Base-by-base conservation (phyloP, 2,797 vertebrate species). In the Enteromius argenteus region DNA sequence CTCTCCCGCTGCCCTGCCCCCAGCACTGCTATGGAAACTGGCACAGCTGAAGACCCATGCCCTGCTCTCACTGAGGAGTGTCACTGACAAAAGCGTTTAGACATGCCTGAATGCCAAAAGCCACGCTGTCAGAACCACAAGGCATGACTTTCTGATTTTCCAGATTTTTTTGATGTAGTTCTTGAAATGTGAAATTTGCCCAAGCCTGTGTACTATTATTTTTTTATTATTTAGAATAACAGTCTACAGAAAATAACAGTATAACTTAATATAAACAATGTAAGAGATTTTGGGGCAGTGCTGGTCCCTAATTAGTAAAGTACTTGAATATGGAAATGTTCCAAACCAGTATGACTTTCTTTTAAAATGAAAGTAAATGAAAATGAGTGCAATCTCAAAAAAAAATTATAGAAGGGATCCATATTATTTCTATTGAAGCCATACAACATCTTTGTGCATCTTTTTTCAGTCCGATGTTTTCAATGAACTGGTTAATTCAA, bases 21-120 rank as follows among this genome's bases (percentile, higher is more conserved):
- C 21, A 83, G 75, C 78, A 86, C 67, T 85, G 81, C 89, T 87
- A 87, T 89, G 87, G 88, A 86, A 90, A 90, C 86, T 51, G 80
- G 66, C 78, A 86, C 35, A 82, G 84, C 82, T 83, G 51, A 88
- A 83, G 79, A 87, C 67, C 44, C 80, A 78, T 87, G 86, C 84
- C 76, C 71, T 86, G 72, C 42, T 86, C 85, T 89, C 80, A 79
- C 85, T 85, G 84, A 87, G 64, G 56, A 62, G 71, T 80, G 69
- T 84, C 56, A 51, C 80, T 79, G 75, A 88, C 84, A 80, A 81
- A 85, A 84, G 60, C 19, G 6, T 81, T 80, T 69, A 77, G 23
- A 69, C 67, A 51, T 86, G 81, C 86, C 27, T 49, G 35, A 46
- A 74, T 88, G 86, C 84, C 79, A 80, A 85, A 87, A 68, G 79